Conservation (phyloP, 1,140 invertebrate genomes). For the Maconellicoccus hirsutus region DNA sequence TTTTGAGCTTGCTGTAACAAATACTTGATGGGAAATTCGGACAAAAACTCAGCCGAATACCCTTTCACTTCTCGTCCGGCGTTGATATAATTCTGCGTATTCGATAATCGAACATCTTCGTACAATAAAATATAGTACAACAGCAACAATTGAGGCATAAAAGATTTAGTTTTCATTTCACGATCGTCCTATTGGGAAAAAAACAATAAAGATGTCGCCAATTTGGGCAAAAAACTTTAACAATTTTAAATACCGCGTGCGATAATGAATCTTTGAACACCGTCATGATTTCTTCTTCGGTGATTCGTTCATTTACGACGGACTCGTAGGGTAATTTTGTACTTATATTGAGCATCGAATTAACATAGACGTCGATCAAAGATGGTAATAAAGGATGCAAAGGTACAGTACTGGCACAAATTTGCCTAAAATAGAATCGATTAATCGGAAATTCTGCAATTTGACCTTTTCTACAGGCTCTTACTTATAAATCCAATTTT, state of each 20-base stretch:
- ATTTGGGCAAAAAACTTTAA: neutral
- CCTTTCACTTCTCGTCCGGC: constrained; percentile 41
- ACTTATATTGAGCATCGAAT: constrained; percentile 74
- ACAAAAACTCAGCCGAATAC: constrained; percentile 78
- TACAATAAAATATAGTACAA: constrained; percentile 88
- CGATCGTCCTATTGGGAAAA: neutral
- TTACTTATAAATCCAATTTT: constrained; percentile 33
- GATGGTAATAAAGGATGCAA: constrained; percentile 85
- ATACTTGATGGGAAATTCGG: constrained; percentile 88
- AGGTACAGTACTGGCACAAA: constrained; percentile 71
- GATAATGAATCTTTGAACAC: constrained; percentile 66
- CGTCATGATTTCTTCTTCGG: constrained; percentile 74
- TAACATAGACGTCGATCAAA: constrained; percentile 91
- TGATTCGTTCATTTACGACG: constrained; percentile 71
- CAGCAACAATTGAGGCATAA: constrained; percentile 78
- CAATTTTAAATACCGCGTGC: constrained; percentile 11
- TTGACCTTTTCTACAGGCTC: neutral
- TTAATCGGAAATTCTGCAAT: neutral
- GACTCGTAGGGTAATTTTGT: constrained; percentile 44
- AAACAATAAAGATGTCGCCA: neutral
- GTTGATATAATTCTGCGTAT: neutral
- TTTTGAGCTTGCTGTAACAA: constrained; percentile 84
- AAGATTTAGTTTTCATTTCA: constrained; percentile 42
- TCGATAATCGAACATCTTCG: constrained; percentile 49
- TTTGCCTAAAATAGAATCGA: constrained; percentile 48